phyloP scores from a whole-genome alignment of 2,888 invertebrate genomes.

The Hydrotaea diabolus region DNA sequence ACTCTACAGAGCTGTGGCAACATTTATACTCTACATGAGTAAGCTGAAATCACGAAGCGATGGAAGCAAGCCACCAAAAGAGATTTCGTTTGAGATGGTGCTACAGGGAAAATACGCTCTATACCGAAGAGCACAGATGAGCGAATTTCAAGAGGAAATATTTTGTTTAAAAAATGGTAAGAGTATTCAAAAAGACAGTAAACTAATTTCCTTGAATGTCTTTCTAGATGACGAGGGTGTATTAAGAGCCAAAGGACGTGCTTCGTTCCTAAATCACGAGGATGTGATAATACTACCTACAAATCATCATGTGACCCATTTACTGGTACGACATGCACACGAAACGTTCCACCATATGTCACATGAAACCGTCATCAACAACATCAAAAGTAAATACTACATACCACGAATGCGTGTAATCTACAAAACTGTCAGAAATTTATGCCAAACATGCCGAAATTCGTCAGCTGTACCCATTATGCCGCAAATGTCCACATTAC shows the following conservation, averaged over 20 bases:
- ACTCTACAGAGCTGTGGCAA: conserved; percentile 30
- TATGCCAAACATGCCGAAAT: conserved; percentile 65
- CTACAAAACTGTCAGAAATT: conserved; percentile 54
- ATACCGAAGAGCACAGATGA: conserved; percentile 42
- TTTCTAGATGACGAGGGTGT: conserved; percentile 60
- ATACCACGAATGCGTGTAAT: conserved; percentile 52
- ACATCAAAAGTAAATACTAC: conserved; percentile 46
- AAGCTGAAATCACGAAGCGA: conserved; percentile 33
- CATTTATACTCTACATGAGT: conserved; percentile 22
- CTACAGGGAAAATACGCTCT: conserved; percentile 44
- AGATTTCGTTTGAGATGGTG: conserved; percentile 39
- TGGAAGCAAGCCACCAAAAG: not conserved
- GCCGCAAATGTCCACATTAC: conserved; percentile 65
- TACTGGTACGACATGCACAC: conserved; percentile 40
- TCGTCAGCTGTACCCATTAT: conserved; percentile 54
- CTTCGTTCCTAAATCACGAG: conserved; percentile 52
- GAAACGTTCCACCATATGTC: conserved; percentile 43
- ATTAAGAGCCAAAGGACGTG: conserved; percentile 50
- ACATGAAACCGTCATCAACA: conserved; percentile 56
- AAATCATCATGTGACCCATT: conserved; percentile 44
- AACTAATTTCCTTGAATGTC: conserved; percentile 57
- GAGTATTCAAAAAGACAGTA: conserved; percentile 42
- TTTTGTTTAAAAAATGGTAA: conserved; percentile 55
- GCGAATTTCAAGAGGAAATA: conserved; percentile 54
- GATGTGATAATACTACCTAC: conserved; percentile 47